Base-by-base conservation (phyloP, 2,113 vertebrate species). In the Synchiropus splendidus region DNA sequence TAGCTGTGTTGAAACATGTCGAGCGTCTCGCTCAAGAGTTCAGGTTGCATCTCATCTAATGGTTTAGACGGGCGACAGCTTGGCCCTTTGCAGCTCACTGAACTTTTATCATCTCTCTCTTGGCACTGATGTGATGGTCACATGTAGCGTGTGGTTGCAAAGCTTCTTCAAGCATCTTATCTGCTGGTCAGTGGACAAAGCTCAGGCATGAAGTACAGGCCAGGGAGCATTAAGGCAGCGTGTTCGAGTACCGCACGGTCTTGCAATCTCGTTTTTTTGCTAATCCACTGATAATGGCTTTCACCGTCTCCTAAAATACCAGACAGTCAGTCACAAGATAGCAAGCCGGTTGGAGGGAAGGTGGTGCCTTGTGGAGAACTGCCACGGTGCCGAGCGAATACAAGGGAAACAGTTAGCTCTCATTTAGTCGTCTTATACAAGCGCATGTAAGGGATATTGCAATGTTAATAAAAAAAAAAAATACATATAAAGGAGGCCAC, bases 201-300 rank as follows among this genome's bases (percentile, higher is more conserved):
- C 18, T 59, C 33, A 65, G 36, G 57, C 37, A 55, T 49, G 42
- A 27, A 42, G 57, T 44, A 50, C 16, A 58, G 43, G 9, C 9
- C 1, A 57, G 10, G 18, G 18, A 43, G 50, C 61, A 67, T 51
- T 43, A 60, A 51, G 42, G 48, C 50, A 17, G 39, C 18, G 42
- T 57, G 52, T 55, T 63, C 61, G 41, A 46, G 48, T 47, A 51
- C 34, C n/a, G 39, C 41, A 15, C 42, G 42, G 52, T 61, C 61
- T 50, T 54, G 40, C 59, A 49, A 50, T n/a, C 72, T 57, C 46
- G 47, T 56, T 40, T 54, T 66, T 74, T 47, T 53, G 39, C 48
- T 74, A 72, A 70, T 74, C 58, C 58, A 66, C 64, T 12, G 42
- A 67, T 75, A 67, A 70, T 54, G 42, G 51, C 41, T 51, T 55